These are phyloP conservation scores for Magallana nippona DNA, from an alignment of 2,888 invertebrate genomes.

Conservation along the genomic window DNA sequence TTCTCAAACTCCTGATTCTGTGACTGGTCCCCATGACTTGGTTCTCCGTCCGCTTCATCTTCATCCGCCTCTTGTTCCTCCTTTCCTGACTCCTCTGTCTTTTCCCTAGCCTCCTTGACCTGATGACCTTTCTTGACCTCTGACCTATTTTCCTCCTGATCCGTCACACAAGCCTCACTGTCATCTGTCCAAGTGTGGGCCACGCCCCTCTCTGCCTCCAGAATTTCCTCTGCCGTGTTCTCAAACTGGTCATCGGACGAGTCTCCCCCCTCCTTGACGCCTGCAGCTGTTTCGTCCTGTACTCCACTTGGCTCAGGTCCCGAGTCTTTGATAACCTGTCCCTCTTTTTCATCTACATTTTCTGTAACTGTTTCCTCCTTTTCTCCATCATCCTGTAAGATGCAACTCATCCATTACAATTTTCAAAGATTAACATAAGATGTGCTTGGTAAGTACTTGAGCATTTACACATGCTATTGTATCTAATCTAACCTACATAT, in stretches of 20 bases:
- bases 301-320: constrained; percentile 46
- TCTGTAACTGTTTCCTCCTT: too few species aligned
- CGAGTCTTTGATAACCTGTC: neutral
- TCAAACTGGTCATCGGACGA: constrained; percentile 61
- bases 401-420: too few species aligned
- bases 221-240: constrained; percentile 58
- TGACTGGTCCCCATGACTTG: neutral
- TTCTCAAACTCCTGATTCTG: neutral
- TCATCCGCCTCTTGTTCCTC: constrained; percentile 19
- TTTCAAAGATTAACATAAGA: too few species aligned
- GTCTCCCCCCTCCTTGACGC: constrained; percentile 45
- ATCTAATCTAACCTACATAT: too few species aligned
- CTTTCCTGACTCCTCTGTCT: constrained; percentile 31
- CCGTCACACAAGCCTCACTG: constrained; percentile 52
- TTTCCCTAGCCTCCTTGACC: constrained; percentile 17
- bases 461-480: too few species aligned
- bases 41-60: constrained; percentile 22
- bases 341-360: neutral
- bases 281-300: constrained; percentile 52
- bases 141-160: constrained; percentile 52
- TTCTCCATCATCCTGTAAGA: too few species aligned
- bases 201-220: constrained; percentile 53
- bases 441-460: too few species aligned
- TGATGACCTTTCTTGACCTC: constrained; percentile 36
- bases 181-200: constrained; percentile 42